Percentiles rank a stretch among this genome's conserved stretches.
phyloP scores from a whole-genome alignment of 2,113 vertebrate species.

The Serinus canaria region DNA sequence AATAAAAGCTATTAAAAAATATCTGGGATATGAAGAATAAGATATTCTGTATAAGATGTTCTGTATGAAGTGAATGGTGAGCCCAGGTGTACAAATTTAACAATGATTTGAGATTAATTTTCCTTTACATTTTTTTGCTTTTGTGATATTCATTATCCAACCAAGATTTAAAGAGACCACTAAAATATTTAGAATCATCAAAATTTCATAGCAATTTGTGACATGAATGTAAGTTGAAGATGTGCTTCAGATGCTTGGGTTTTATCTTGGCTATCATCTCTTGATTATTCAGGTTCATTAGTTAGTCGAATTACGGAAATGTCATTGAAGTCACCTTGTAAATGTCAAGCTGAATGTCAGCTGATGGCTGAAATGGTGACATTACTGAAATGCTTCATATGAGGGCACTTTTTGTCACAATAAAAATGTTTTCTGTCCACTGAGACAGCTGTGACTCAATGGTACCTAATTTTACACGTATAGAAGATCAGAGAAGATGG shows the following conservation, averaged over 20 bases:
- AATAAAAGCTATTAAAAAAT: neutral
- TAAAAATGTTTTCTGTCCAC: conserved; percentile 6
- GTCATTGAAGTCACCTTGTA: conserved; percentile 30
- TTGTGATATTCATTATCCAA: neutral
- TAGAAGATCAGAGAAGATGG: neutral
- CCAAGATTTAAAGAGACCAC: neutral
- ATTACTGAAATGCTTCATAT: neutral
- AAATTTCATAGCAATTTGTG: neutral
- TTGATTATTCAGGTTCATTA: conserved; percentile 31
- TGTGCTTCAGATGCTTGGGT: neutral
- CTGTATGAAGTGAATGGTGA: neutral
- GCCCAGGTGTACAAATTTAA: neutral
- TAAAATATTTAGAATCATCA: neutral
- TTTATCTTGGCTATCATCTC: neutral
- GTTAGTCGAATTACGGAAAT: conserved; percentile 15
- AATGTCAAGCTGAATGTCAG: conserved; percentile 34
- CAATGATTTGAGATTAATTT: neutral
- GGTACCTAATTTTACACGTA: neutral
- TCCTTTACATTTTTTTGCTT: neutral
- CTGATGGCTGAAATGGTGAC: neutral
- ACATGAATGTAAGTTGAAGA: neutral
- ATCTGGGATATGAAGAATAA: neutral
- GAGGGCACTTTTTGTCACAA: neutral
- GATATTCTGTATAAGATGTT: neutral
- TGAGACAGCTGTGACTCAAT: neutral